Evolutionary conservation across 2,888 invertebrate genomes (phyloP).

Genomic region (Magallana nippona): DNA sequence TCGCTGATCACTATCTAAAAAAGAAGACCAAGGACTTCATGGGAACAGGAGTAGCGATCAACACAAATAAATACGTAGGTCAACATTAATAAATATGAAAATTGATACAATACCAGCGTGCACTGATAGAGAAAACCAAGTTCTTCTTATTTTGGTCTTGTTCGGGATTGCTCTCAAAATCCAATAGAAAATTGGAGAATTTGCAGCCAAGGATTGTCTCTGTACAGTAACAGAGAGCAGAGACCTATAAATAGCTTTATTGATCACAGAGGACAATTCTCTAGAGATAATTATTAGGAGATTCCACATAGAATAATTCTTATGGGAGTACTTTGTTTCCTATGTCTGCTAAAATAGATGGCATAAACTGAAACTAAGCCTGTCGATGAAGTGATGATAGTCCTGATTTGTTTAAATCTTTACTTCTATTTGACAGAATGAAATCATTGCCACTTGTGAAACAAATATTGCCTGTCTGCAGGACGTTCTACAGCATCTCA

Average conservation of each 20-base stretch:
- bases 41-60: constrained; percentile 74
- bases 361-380: background rate
- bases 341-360: background rate
- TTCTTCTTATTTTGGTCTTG: too few relatives aligned
- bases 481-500: constrained; percentile 81
- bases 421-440: constrained; percentile 84
- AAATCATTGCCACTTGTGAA: constrained; percentile 91
- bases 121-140: background rate
- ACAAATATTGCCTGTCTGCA: constrained; percentile 91
- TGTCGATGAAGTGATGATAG: background rate
- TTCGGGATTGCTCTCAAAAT: too few relatives aligned
- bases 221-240: background rate
- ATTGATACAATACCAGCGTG: background rate
- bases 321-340: background rate
- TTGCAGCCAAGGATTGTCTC: background rate
- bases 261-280: constrained; percentile 12
- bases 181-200: background rate
- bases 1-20: constrained; percentile 82
- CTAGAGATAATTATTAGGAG: background rate
- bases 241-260: background rate
- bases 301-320: background rate
- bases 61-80: constrained; percentile 78
- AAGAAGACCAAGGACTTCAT: constrained; percentile 74
- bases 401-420: background rate
- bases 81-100: background rate